Conservation (phyloP, 1,140 invertebrate genomes). For the Sogatella furcifera region DNA sequence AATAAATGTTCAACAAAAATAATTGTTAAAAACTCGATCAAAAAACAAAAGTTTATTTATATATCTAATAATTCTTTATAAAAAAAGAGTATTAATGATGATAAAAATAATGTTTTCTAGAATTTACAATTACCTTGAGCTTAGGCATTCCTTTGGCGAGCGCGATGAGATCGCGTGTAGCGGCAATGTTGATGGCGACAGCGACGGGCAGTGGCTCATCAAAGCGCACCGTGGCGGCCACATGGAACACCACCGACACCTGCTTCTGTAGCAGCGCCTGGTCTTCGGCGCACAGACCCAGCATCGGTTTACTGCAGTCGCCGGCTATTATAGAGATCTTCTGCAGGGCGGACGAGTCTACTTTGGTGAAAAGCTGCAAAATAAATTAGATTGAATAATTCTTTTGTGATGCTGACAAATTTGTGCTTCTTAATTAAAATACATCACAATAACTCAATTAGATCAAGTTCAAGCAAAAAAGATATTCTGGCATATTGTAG, state of each 20-base stretch:
- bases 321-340: constrained; percentile 36
- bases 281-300: constrained; percentile 39
- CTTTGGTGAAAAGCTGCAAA: neutral
- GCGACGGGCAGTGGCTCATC: constrained; percentile 55
- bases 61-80: too few species aligned
- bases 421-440: too few species aligned
- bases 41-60: too few species aligned
- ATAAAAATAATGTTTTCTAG: too few species aligned
- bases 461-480: too few species aligned
- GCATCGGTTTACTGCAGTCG: constrained; percentile 40
- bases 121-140: constrained; percentile 47
- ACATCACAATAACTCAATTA: too few species aligned
- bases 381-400: neutral
- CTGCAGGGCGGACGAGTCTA: neutral
- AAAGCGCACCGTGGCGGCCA: constrained; percentile 56
- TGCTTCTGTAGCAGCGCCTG: constrained; percentile 37
- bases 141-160: constrained; percentile 53
- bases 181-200: constrained; percentile 54
- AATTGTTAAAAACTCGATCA: too few species aligned
- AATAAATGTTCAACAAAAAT: too few species aligned
- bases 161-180: constrained; percentile 46
- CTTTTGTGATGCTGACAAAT: too few species aligned
- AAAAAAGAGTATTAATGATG: too few species aligned
- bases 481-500: too few species aligned
- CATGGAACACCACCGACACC: constrained; percentile 58